Base-by-base conservation (phyloP, 2,797 vertebrate species). In the Hemibagrus guttatus region DNA sequence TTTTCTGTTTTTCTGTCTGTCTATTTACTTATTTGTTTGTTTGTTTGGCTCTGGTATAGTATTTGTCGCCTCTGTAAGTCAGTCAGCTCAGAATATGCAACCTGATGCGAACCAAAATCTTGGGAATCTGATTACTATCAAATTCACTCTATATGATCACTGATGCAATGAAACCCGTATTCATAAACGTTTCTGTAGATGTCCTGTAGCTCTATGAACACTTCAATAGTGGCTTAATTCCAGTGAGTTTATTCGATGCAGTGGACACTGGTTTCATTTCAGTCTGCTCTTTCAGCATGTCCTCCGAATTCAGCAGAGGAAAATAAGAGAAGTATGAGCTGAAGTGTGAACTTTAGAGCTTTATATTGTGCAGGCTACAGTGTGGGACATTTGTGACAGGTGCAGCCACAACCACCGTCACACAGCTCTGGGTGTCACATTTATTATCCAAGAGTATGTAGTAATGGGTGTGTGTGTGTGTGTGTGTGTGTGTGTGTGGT, bases 361-460 rank as follows among this genome's bases (percentile, higher is more conserved):
- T 66, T 63, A 35, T 23, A 79, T 35, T 31, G 54, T n/a, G 28
- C 46, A 61, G 54, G 31, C 80, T 42, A 6, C 3, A 83, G 61
- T 12, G 46, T 69, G 71, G 72, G 74, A 86, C 71, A 85, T 58
- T 16, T 76, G 82, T 90, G 90, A 87, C 89, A 91, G 90, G 87
- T 90, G 89, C 78, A 82, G 28, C 64, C 80, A 69, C 46, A 84
- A 79, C 49, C 85, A 83, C 69, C 39, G 31, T 26, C 49, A 49
- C 69, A 83, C 71, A 68, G 81, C 68, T 74, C 75, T 80, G 56
- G 52, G 69, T 87, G 84, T 88, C 86, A 86, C 85, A 42, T 88
- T 91, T 89, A 89, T 87, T 86, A 89, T 85, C 79, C 86, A 28
- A 81, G 85, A 68, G 69, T 81, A 75, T 88, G 89, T 75, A 28